Percentiles rank a stretch among this genome's conserved stretches.
phyloP scores from a whole-genome alignment of 1,140 invertebrate genomes.

The Psix sp. region DNA sequence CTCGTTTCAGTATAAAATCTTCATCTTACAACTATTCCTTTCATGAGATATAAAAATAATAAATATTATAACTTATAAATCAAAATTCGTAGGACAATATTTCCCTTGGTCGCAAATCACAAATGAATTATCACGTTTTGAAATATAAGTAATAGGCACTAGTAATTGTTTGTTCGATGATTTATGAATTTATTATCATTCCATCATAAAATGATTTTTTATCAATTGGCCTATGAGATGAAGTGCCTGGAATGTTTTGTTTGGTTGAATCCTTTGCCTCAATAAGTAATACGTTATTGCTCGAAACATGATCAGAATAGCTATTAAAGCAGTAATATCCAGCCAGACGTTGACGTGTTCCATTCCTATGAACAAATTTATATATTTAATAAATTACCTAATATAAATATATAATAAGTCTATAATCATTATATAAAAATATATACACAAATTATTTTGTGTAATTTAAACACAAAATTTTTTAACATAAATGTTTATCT shows the following conservation, averaged over 20 bases:
- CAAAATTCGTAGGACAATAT: slow-evolving; percentile 2
- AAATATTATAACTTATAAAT: slow-evolving; percentile 11
- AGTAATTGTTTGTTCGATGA: slow-evolving; percentile 37
- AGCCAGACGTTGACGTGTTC: slow-evolving; percentile 80
- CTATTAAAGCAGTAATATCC: slow-evolving; percentile 78
- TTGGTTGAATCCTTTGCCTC: slow-evolving; percentile 81
- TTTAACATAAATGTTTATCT: no score
- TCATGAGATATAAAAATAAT: slow-evolving; percentile 12
- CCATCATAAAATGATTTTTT: slow-evolving; percentile 79
- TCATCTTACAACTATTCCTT: no score
- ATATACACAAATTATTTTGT: no score
- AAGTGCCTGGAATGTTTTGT: slow-evolving; percentile 81
- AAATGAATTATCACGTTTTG: slow-evolving; percentile 33
- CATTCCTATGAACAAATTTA: slow-evolving; percentile 78
- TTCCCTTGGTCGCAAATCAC: slow-evolving; percentile 23
- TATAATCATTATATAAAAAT: no score
- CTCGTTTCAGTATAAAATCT: no score
- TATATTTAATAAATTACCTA: no score
- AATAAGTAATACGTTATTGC: slow-evolving; percentile 81
- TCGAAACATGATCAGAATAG: slow-evolving; percentile 80
- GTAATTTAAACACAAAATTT: no score
- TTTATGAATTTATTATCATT: slow-evolving; percentile 35
- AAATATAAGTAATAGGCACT: slow-evolving; percentile 51
- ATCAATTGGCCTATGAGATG: slow-evolving; percentile 79
- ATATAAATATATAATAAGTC: no score